Conservation (phyloP, 2,888 invertebrate genomes). For the Metallyticus violacea region DNA sequence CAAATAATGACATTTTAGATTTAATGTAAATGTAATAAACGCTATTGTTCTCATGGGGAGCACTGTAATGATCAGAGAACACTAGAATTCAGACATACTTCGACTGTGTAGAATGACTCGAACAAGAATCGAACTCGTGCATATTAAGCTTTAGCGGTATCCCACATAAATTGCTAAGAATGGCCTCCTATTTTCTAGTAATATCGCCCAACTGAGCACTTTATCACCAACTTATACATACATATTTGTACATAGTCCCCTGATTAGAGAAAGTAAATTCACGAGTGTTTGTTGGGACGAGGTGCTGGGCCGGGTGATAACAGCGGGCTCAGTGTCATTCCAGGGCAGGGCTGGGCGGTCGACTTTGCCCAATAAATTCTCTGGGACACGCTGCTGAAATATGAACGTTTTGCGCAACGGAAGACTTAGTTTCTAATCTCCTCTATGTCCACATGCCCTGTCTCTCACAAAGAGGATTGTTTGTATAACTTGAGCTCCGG, state of each 20-base stretch:
- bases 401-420: neutral
- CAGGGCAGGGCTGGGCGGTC: neutral
- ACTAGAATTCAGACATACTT: too few species aligned
- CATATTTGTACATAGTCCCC: neutral
- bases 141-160: too few species aligned
- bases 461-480: neutral
- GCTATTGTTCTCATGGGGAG: too few species aligned
- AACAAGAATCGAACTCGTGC: too few species aligned
- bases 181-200: too few species aligned
- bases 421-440: neutral
- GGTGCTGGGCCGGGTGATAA: neutral
- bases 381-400: neutral
- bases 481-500: neutral
- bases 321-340: neutral
- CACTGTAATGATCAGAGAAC: too few species aligned
- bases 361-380: neutral
- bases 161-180: too few species aligned
- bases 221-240: neutral
- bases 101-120: too few species aligned
- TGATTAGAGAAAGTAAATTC: neutral
- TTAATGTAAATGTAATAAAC: too few species aligned
- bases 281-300: neutral
- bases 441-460: neutral
- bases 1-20: too few species aligned
- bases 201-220: neutral